Evolutionary conservation across 1,140 invertebrate genomes (phyloP).

Genomic region (Aethina tumida): DNA sequence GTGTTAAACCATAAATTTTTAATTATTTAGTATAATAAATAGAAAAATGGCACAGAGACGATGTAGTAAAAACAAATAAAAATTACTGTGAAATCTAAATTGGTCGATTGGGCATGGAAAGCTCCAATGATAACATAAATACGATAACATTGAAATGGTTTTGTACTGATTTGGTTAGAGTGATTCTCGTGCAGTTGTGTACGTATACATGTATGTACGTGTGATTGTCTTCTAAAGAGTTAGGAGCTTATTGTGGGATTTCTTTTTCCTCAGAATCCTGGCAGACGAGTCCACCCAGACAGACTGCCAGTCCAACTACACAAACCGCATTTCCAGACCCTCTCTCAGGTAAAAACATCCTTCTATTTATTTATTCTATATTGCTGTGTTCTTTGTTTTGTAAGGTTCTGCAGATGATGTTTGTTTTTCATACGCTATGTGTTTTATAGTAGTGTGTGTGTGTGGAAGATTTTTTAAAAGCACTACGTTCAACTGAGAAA

Average conservation of each 20-base stretch:
- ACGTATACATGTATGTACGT: not conserved
- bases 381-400: constrained; percentile 9
- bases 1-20: too few relatives aligned
- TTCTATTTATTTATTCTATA: constrained; percentile 10
- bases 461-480: not conserved
- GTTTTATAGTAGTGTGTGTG: constrained; percentile 2
- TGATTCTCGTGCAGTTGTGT: not conserved
- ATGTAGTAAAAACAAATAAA: too few relatives aligned
- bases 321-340: constrained; percentile 28
- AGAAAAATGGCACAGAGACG: too few relatives aligned
- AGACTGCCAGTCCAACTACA: constrained; percentile 28
- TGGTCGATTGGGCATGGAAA: too few relatives aligned
- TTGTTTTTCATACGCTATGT: constrained; percentile 1
- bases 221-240: not conserved
- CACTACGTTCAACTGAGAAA: not conserved
- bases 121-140: not conserved
- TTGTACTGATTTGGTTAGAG: not conserved
- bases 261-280: constrained; percentile 27
- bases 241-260: not conserved
- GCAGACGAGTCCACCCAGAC: constrained; percentile 29
- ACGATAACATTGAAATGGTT: not conserved
- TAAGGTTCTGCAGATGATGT: constrained; percentile 4
- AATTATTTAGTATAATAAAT: too few relatives aligned
- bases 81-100: too few relatives aligned
- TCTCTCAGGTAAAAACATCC: constrained; percentile 19